These are phyloP conservation scores for Clistopyga incitator DNA, from an alignment of 2,888 invertebrate genomes.

Conservation along the genomic window DNA sequence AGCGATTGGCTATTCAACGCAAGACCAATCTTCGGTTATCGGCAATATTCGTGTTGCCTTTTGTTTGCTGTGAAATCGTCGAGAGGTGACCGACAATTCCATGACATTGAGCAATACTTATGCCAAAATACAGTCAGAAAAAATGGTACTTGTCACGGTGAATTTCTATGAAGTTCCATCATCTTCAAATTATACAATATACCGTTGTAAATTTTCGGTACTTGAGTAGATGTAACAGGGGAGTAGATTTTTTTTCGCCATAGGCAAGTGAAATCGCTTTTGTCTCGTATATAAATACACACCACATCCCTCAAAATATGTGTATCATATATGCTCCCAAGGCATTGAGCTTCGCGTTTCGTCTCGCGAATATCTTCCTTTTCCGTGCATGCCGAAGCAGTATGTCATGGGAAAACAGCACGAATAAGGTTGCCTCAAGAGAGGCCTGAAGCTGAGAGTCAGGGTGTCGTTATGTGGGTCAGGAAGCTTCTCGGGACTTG, in stretches of 20 bases:
- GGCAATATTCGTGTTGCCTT: neutral
- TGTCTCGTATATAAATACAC: neutral
- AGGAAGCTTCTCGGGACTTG: slow-evolving; percentile 29
- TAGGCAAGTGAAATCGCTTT: neutral
- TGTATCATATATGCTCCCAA: neutral
- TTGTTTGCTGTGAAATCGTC: neutral
- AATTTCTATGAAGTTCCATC: too few relatives aligned
- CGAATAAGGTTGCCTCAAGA: neutral
- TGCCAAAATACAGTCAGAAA: neutral
- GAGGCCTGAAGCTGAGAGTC: slow-evolving; percentile 21
- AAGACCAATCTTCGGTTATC: neutral
- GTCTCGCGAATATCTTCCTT: slow-evolving; percentile 8
- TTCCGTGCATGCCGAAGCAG: slow-evolving; percentile 1
- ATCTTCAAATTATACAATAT: too few relatives aligned
- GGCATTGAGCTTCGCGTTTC: neutral
- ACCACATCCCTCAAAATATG: slow-evolving; percentile 2
- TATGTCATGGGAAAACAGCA: slow-evolving; percentile 13
- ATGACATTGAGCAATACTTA: neutral
- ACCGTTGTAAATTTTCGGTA: too few relatives aligned
- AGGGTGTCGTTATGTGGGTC: slow-evolving; percentile 27
- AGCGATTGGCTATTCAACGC: neutral
- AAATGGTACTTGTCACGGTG: neutral
- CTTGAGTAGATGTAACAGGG: too few relatives aligned
- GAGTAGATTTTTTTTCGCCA: neutral
- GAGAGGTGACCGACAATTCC: neutral